Evolutionary conservation across 2,113 vertebrate genomes (phyloP), one percentile per base, ranked within the genome.

Genomic region (Rana temporaria): DNA sequence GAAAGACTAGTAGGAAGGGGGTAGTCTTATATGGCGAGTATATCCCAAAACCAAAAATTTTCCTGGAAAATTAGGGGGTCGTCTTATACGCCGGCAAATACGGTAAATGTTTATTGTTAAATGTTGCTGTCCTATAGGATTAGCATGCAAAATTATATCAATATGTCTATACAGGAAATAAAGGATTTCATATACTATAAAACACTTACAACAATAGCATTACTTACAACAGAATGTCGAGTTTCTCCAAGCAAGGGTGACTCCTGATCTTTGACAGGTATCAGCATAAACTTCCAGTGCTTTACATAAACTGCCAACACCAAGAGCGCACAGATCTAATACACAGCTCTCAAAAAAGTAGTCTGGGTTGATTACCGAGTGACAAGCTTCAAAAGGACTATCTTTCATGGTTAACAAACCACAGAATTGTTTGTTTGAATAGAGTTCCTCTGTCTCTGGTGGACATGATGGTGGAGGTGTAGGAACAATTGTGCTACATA

Each of bases 291-390:
- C 77, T 48, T 84, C 86, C 69, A 96, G 77, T 20, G 81, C 87
- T 32, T 87, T 57, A 75, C 96, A 97, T 9, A 96, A 87, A 22
- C 85, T 65, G 0, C 56, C 71, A 3, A 74, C 85, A 75, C 89
- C 89, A 73, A 89, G 67, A 60, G 80, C 86, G 82, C 96, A 97
- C 84, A 96, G 94, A 84, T 89, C 84, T 0, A 87, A 88, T 70
- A 95, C 70, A 70, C 96, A 96, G 80, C 86, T 89, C 66, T 90
- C 87, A 84, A 95, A 93, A 88, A 93, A 92, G 85, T 86, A 89
- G 48, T 92, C 86, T 6, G 90, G 86, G 53, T 75, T 90, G 83
- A 96, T 81, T 52, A 89, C 85, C 0, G 86, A 57, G 0, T 89
- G 90, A 72, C 96, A 97, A 0, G 15, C 78, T 4, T 91, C 84